Percentiles rank a stretch among this genome's conserved stretches.
Evolutionary conservation across 2,888 invertebrate species (phyloP).

Genomic region (Crioceris asparagi): DNA sequence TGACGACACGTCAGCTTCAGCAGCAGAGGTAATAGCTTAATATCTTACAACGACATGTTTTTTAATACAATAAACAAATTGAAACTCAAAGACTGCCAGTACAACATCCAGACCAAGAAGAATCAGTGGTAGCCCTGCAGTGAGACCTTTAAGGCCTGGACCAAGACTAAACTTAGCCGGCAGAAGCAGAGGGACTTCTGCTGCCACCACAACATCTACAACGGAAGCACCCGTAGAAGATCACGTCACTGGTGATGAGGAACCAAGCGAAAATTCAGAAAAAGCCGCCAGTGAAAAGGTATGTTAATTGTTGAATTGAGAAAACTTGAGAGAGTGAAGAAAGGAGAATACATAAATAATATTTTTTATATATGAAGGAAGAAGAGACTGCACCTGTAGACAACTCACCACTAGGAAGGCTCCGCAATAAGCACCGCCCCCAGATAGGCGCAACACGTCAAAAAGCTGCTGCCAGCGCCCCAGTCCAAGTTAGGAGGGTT

Average conservation of each 20-base stretch:
- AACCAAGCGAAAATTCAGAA: slow-evolving; percentile 17
- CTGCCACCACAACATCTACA: slow-evolving; percentile 39
- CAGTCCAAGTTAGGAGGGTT: slow-evolving; percentile 42
- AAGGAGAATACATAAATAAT: no score
- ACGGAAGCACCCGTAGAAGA: slow-evolving; percentile 38
- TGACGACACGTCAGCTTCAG: slow-evolving; percentile 10
- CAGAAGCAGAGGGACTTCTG: slow-evolving; percentile 40
- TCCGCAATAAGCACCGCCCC: slow-evolving; percentile 38
- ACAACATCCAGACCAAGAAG: slow-evolving; percentile 34
- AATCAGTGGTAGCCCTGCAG: slow-evolving; percentile 32
- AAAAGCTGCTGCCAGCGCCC: slow-evolving; percentile 40
- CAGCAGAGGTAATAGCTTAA: not conserved
- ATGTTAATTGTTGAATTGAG: no score
- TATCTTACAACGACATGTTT: not conserved
- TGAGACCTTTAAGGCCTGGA: slow-evolving; percentile 54
- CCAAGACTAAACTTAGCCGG: slow-evolving; percentile 50
- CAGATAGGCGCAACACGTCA: slow-evolving; percentile 43
- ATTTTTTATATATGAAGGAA: slow-evolving; percentile 22
- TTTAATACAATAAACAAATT: no score
- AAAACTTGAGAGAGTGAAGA: no score
- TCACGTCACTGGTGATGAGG: slow-evolving; percentile 33
- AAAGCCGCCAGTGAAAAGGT: slow-evolving; percentile 31
- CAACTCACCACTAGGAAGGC: slow-evolving; percentile 34
- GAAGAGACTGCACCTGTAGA: slow-evolving; percentile 28
- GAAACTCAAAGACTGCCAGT: slow-evolving; percentile 19